phyloP scores from a whole-genome alignment of 2,888 invertebrate species.

The Belgica antarctica region DNA sequence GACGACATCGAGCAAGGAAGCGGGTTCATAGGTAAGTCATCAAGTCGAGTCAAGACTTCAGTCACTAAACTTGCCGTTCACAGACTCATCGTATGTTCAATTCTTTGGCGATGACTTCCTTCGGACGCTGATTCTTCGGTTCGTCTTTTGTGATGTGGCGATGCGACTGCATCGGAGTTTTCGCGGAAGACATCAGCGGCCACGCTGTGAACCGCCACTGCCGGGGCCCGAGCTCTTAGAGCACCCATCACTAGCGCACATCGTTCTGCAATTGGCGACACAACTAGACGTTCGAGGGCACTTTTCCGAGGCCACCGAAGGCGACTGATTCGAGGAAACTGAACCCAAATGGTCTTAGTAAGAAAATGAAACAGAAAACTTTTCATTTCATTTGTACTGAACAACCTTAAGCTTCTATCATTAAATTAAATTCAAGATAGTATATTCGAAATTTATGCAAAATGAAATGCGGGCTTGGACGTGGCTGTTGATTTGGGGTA shows the following conservation, averaged over 20 bases:
- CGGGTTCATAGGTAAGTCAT: conserved; percentile 53
- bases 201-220: conserved; percentile 79
- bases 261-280: conserved; percentile 78
- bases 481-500: too few relatives aligned
- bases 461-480: too few relatives aligned
- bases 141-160: conserved; percentile 90
- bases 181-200: conserved; percentile 80
- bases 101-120: conserved; percentile 96
- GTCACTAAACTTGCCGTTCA: conserved; percentile 27
- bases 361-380: not conserved
- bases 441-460: conserved; percentile 25
- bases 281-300: conserved; percentile 74
- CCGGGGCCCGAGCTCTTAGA: conserved; percentile 85
- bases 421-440: conserved; percentile 2
- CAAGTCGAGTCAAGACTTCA: not conserved
- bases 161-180: conserved; percentile 83
- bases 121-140: conserved; percentile 80
- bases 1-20: conserved; percentile 63
- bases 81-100: conserved; percentile 71
- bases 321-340: conserved; percentile 52
- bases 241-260: conserved; percentile 74
- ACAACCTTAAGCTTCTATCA: conserved; percentile 30
- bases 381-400: conserved; percentile 33
- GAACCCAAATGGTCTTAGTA: conserved; percentile 25
- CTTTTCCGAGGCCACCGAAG: conserved; percentile 55